Evolutionary conservation across 2,888 invertebrate species (phyloP), one percentile per base, ranked within the genome.

Genomic region (Ditula angustiorana): DNA sequence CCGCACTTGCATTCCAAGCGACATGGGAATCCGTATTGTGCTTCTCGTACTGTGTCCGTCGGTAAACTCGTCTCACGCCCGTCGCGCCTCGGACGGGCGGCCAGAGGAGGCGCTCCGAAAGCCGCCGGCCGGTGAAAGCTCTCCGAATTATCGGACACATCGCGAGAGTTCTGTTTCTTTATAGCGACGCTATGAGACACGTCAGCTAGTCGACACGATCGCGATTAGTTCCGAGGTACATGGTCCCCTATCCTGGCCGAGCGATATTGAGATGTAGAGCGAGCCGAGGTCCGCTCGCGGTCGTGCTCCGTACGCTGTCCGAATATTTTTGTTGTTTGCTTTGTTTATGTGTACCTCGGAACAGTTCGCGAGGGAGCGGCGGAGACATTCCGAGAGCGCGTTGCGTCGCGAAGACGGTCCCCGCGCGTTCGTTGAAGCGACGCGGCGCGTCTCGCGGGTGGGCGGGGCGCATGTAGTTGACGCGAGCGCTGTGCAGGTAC

Each of bases 401-500:
- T 26, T 24, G 65, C 41, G 24, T 41, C 13, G 26, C 55, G 64
- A 66, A 50, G 61, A 59, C 59, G 24, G 57, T 46, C 57, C 24
- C 57, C 46, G 56, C 28, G 56, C 55, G 55, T 26, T 41, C 41
- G 57, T 46, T 64, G 61, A 24, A 16, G 24, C n/a, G 53, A n/a
- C 49, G 56, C 50, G 52, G 46, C 37, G 49, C 49, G 61, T 28
- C 30, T 16, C 30, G 37, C 44, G 16, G 30, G n/a, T n/a, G n/a
- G n/a, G n/a, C n/a, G n/a, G n/a, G n/a, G n/a, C n/a, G n/a, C n/a
- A n/a, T n/a, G n/a, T n/a, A n/a, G n/a, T n/a, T n/a, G n/a, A n/a
- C n/a, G 77, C 75, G 77, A 76, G 78, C 74, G 78, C 75, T 81
- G 82, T 85, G 79, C 93, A 96, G 97, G 94, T 97, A 96, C 94